These are phyloP conservation scores for Cryptops parisi DNA, from an alignment of 2,888 invertebrate species.

Conservation along the genomic window DNA sequence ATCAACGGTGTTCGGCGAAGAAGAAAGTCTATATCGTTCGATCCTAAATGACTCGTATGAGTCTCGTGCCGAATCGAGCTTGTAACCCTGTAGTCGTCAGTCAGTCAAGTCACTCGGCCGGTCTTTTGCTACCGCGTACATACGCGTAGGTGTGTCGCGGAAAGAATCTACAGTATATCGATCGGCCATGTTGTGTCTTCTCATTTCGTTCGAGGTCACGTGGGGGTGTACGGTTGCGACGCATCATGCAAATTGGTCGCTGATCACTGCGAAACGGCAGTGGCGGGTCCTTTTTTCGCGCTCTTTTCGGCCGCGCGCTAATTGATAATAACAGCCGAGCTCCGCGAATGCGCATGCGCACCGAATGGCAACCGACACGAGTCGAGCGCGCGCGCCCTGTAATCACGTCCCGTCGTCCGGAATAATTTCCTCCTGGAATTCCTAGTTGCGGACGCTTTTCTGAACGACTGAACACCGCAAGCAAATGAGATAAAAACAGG, in stretches of 20 bases:
- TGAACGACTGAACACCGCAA: conserved; percentile 10
- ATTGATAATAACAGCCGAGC: conserved; percentile 12
- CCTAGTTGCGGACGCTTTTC: conserved; percentile 6
- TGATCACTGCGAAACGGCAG: not conserved
- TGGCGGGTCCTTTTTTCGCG: not conserved
- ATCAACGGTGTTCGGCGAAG: no score
- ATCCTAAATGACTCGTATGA: no score
- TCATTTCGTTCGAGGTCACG: no score
- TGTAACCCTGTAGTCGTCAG: no score
- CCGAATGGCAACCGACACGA: not conserved
- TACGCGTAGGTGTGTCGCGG: no score
- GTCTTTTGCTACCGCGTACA: no score
- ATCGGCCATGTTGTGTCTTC: not conserved
- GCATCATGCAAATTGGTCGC: not conserved
- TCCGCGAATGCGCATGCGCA: conserved; percentile 6
- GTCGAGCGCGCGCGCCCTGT: conserved; percentile 8
- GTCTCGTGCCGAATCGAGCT: no score
- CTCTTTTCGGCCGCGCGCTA: conserved; percentile 5
- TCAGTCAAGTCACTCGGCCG: no score
- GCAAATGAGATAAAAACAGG: conserved; percentile 13
- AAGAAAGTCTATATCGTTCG: no score
- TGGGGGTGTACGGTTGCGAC: no score
- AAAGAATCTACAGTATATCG: no score
- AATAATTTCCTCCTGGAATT: conserved; percentile 5
- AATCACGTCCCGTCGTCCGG: conserved; percentile 10